Conservation (phyloP, 2,113 vertebrate species). For the Pseudorasbora parva region DNA sequence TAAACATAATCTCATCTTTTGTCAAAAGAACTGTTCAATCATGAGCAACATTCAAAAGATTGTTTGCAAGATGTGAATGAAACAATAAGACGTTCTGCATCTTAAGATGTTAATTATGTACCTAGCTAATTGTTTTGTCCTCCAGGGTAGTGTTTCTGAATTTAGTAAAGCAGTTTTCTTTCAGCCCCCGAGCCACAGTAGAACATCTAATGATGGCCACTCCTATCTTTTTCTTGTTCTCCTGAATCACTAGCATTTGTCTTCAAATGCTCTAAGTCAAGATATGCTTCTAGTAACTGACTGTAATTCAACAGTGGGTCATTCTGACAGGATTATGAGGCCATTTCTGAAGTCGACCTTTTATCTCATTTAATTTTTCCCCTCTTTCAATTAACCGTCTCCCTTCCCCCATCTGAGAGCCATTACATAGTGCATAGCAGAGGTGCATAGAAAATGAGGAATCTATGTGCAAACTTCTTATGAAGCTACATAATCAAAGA, state of each 20-base stretch:
- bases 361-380: background rate
- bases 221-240: background rate
- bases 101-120: background rate
- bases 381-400: conserved; percentile 18
- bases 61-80: background rate
- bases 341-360: conserved; percentile 3
- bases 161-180: background rate
- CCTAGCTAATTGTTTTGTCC: background rate
- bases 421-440: background rate
- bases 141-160: background rate
- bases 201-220: background rate
- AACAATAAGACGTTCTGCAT: background rate
- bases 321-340: conserved; percentile 27
- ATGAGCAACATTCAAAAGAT: background rate
- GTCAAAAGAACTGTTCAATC: background rate
- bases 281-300: background rate
- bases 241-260: background rate
- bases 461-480: background rate
- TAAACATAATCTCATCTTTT: background rate
- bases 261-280: conserved; percentile 1
- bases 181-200: background rate
- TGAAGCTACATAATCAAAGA: background rate
- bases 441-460: background rate
- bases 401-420: background rate
- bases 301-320: conserved; percentile 3